Percentiles rank a stretch among this genome's conserved stretches.
Conservation (phyloP, 2,888 invertebrate species). For the Gerosis bhagava region DNA sequence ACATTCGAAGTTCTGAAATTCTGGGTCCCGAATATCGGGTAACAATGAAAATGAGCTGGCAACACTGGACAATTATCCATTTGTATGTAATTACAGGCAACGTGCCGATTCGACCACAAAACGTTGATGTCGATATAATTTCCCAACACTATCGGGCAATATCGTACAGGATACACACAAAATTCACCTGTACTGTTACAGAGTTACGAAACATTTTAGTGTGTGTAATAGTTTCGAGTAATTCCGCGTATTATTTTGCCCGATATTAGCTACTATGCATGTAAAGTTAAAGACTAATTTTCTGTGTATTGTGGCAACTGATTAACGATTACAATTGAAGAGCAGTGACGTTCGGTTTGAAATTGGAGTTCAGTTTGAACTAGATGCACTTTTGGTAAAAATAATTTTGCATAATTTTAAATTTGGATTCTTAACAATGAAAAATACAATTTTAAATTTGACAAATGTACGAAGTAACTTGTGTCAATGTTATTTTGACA, state of each 20-base stretch:
- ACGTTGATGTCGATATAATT: constrained; percentile 32
- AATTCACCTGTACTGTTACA: background rate
- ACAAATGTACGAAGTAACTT: too few relatives aligned
- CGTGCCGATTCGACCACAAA: constrained; percentile 41
- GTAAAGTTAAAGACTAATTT: constrained; percentile 13
- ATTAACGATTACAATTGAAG: constrained; percentile 18
- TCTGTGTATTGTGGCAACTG: constrained; percentile 7
- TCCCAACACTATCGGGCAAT: constrained; percentile 15
- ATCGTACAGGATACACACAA: background rate
- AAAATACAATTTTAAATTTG: too few relatives aligned
- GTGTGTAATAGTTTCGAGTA: background rate
- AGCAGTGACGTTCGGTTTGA: constrained; percentile 12
- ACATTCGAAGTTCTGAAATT: constrained; percentile 27
- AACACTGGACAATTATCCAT: constrained; percentile 43
- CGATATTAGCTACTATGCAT: constrained; percentile 10
- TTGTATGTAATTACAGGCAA: constrained; percentile 45
- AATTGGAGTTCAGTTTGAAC: constrained; percentile 3
- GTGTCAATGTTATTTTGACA: too few relatives aligned
- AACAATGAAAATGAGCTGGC: constrained; percentile 42
- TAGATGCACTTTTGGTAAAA: constrained; percentile 6
- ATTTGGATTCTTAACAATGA: too few relatives aligned
- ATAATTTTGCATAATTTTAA: background rate
- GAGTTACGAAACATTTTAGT: background rate
- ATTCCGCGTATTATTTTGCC: constrained; percentile 7
- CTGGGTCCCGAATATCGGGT: constrained; percentile 30